These are phyloP conservation scores for Tethea ocularis DNA, from an alignment of 2,888 invertebrate genomes.

Conservation along the genomic window DNA sequence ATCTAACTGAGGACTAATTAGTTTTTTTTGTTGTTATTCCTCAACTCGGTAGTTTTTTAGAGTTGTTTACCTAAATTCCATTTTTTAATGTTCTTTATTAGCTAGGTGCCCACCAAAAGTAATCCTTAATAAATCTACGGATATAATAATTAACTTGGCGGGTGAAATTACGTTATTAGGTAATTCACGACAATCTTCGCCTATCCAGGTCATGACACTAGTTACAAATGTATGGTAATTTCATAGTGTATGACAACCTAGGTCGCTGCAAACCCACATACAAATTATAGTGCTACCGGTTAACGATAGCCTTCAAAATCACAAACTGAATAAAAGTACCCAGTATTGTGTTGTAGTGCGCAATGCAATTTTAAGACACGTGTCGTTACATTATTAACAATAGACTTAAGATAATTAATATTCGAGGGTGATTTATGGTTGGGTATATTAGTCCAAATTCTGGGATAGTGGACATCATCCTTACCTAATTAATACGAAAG, in stretches of 20 bases:
- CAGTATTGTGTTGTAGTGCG: neutral
- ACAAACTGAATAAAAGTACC: neutral
- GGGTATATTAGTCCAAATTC: too few species aligned
- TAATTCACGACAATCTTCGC: neutral
- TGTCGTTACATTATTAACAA: too few species aligned
- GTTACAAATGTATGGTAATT: neutral
- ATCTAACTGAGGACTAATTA: too few species aligned
- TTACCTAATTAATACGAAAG: too few species aligned
- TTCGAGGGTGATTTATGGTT: too few species aligned
- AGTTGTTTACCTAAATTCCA: too few species aligned
- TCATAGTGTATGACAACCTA: neutral
- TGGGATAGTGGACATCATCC: too few species aligned
- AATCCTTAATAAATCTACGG: neutral
- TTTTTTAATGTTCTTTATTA: too few species aligned
- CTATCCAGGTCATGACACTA: slow-evolving; percentile 5
- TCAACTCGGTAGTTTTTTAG: too few species aligned
- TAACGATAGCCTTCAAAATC: neutral
- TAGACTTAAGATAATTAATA: too few species aligned
- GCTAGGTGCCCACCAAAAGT: too few species aligned
- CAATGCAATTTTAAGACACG: neutral
- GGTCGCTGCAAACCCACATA: neutral
- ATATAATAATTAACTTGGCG: neutral
- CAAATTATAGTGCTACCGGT: neutral
- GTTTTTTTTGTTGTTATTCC: too few species aligned
- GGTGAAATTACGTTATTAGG: neutral